Conservation (phyloP, 1,140 invertebrate species). For the Pseudachorutes palmiensis region DNA sequence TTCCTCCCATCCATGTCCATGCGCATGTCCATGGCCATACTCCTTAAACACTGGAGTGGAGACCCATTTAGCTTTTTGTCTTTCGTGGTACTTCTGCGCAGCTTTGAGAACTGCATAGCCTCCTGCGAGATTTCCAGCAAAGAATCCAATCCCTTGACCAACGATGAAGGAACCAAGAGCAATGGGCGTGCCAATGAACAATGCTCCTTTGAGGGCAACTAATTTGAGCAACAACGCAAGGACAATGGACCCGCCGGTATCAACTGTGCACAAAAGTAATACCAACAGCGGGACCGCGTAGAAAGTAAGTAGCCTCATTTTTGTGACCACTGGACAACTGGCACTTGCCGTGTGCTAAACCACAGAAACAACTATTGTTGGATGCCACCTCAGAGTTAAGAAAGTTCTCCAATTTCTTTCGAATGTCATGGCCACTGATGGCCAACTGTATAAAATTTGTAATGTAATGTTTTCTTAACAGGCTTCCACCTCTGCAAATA, state of each 20-base stretch:
- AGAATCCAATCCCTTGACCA: constrained; percentile 37
- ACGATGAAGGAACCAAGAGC: constrained; percentile 32
- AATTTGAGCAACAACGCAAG: constrained; percentile 28
- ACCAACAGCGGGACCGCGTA: no score
- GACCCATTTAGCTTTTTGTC: constrained; percentile 8
- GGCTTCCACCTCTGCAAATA: no score
- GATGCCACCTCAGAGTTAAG: no score
- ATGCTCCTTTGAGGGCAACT: constrained; percentile 32
- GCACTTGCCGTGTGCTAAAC: no score
- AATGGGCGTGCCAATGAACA: constrained; percentile 33
- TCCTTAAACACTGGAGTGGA: background rate
- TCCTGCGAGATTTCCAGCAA: constrained; percentile 33
- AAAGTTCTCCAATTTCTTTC: no score
- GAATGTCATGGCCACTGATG: background rate
- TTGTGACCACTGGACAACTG: no score
- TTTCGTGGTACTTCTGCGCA: constrained; percentile 12
- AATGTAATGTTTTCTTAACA: no score
- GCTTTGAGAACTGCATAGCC: constrained; percentile 17
- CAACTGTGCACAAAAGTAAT: no score
- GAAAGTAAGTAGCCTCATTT: no score
- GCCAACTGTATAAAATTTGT: background rate
- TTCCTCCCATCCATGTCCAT: background rate
- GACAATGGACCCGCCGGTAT: constrained; percentile 16
- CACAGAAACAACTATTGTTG: no score
- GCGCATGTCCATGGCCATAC: background rate